Conservation (phyloP, 2,113 vertebrate genomes). For the Hippocampus comes region DNA sequence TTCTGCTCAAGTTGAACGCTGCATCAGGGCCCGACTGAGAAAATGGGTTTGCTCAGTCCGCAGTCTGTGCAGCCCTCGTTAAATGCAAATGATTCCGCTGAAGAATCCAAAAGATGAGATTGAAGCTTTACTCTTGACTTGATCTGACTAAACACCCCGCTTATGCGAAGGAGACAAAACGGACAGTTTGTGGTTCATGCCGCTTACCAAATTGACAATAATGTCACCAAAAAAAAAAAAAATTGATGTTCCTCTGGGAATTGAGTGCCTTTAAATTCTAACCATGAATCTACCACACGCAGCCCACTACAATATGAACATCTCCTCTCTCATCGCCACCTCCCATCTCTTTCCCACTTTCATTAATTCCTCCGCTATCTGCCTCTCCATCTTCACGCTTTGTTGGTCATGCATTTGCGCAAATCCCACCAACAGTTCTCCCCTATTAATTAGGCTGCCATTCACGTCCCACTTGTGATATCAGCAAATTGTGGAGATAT, state of each 20-base stretch:
- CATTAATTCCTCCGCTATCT: constrained; percentile 45
- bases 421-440: constrained; percentile 63
- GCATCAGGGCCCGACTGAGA: neutral
- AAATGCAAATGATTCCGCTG: constrained; percentile 11
- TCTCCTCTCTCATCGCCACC: neutral
- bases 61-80: constrained; percentile 9
- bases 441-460: constrained; percentile 63
- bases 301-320: constrained; percentile 6
- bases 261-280: constrained; percentile 1
- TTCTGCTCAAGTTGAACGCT: neutral
- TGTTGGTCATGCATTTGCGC: constrained; percentile 42
- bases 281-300: constrained; percentile 12
- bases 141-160: constrained; percentile 13
- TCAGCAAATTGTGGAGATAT: constrained; percentile 63
- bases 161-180: neutral
- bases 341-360: constrained; percentile 12
- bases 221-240: neutral
- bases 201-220: neutral
- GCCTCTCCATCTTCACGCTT: constrained; percentile 45
- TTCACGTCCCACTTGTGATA: constrained; percentile 61
- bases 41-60: neutral
- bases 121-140: constrained; percentile 6
- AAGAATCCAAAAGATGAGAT: constrained; percentile 15
- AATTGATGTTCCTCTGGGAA: neutral
- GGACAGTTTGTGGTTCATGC: neutral